A percentile compares a stretch with the other conserved stretches of the same genome.
phyloP scores from a whole-genome alignment of 23 tunicate species.

The Trididemnum clinides region DNA sequence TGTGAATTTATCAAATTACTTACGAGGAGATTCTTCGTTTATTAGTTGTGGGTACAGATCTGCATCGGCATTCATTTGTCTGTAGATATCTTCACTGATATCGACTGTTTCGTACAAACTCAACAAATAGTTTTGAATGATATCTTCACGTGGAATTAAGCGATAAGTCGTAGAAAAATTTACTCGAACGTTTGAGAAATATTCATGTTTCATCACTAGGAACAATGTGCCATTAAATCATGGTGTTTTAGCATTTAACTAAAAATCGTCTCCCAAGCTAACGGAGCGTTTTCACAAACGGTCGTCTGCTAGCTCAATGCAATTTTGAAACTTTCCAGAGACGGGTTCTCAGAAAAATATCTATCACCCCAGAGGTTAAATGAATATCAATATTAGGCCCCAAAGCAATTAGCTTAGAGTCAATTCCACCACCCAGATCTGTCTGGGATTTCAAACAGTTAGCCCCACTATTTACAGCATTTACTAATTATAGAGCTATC shows the following conservation, averaged over 20 bases:
- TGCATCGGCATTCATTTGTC: slow-evolving; percentile 1
- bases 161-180: background rate
- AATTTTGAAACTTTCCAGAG: no score
- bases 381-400: no score
- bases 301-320: no score
- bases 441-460: no score
- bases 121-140: background rate
- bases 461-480: no score
- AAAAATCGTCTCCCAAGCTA: no score
- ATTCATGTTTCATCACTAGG: background rate
- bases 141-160: background rate
- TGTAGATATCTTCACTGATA: slow-evolving; percentile 9
- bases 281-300: no score
- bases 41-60: background rate
- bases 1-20: background rate
- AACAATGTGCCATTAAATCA: background rate
- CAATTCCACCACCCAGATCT: no score
- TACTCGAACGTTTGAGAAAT: background rate
- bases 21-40: background rate
- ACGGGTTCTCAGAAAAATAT: no score
- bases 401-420: no score
- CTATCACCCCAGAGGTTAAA: no score
- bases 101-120: background rate
- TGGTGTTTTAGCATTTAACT: background rate
- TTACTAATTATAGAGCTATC: no score